These are phyloP conservation scores for Probosciger aterrimus DNA, from an alignment of 2,113 vertebrate genomes.

Conservation along the genomic window DNA sequence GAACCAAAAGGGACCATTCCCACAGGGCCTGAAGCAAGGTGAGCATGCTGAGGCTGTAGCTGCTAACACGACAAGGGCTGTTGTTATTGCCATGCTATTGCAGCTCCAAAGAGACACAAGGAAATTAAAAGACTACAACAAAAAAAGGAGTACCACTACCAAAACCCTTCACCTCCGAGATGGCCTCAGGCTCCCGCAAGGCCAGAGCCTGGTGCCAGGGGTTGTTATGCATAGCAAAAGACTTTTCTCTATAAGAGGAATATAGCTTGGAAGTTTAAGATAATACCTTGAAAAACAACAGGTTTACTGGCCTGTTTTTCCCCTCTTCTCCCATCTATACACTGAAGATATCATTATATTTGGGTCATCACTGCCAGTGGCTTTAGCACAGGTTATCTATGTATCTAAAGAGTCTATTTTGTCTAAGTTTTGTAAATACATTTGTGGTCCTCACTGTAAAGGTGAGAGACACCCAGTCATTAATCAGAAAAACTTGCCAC, in stretches of 20 bases:
- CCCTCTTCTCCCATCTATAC: neutral
- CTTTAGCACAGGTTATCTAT: neutral
- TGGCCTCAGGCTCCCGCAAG: neutral
- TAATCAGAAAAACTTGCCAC: neutral
- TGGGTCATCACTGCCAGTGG: neutral
- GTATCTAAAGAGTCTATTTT: neutral
- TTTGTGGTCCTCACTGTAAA: neutral
- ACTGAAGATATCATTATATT: neutral
- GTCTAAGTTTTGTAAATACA: neutral
- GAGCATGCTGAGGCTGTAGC: neutral
- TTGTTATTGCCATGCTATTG: accelerated
- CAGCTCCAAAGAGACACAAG: neutral
- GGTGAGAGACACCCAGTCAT: neutral
- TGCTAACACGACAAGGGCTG: neutral
- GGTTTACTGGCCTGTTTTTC: neutral
- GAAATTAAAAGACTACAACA: neutral
- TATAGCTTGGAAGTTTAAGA: neutral
- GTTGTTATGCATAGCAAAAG: accelerated
- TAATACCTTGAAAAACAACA: neutral
- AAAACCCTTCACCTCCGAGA: neutral
- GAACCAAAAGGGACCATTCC: neutral
- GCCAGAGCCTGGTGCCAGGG: neutral
- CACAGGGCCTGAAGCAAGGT: neutral
- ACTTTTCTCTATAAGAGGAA: neutral
- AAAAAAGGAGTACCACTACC: too few relatives aligned